phyloP scores from a whole-genome alignment of 2,113 vertebrate species.

The Oenanthe melanoleuca region DNA sequence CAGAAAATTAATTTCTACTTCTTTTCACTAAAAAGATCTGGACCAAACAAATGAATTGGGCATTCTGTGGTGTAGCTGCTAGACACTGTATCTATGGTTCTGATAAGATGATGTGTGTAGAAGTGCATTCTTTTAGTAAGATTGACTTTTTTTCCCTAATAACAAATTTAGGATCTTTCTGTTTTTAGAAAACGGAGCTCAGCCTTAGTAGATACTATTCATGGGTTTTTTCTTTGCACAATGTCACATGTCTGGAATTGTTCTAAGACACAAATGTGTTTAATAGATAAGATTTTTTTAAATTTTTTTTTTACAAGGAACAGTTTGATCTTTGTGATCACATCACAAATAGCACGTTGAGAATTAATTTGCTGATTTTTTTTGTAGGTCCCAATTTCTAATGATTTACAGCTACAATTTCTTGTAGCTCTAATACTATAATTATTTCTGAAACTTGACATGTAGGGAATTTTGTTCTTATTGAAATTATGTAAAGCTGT shows the following conservation, averaged over 20 bases:
- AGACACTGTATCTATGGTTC: neutral
- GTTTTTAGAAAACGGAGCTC: neutral
- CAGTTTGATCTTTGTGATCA: neutral
- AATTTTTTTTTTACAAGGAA: neutral
- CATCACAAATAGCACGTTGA: neutral
- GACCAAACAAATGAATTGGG: neutral
- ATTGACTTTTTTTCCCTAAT: rapidly evolving
- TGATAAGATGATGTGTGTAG: neutral
- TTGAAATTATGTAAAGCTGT: neutral
- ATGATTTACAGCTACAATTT: neutral
- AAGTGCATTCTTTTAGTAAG: neutral
- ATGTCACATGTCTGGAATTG: neutral
- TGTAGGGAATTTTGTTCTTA: neutral
- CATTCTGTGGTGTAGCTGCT: neutral
- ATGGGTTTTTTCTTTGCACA: neutral
- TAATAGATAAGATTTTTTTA: neutral
- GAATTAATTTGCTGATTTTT: neutral
- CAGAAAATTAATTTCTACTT: neutral
- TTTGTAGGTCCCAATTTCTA: neutral
- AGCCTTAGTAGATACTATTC: neutral
- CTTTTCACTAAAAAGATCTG: neutral
- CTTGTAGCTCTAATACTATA: neutral
- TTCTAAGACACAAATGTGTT: neutral
- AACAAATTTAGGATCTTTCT: neutral
- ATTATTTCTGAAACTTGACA: neutral